A percentile compares a stretch with the other conserved stretches of the same genome.
These are phyloP conservation scores for Sterrhoptilus dennistouni DNA, from an alignment of 2,113 vertebrate genomes.

Conservation along the genomic window DNA sequence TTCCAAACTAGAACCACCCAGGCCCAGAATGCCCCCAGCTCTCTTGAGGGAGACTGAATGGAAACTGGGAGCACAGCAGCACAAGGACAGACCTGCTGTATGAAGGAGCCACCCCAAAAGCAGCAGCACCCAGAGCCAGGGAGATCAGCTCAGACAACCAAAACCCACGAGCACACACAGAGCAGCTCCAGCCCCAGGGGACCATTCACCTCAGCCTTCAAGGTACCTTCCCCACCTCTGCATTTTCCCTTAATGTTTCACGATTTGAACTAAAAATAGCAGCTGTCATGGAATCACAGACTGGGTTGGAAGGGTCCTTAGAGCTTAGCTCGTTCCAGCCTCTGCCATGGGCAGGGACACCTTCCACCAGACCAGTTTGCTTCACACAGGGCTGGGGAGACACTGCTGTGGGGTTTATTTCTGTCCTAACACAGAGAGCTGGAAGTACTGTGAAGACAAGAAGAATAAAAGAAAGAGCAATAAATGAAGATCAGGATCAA, in stretches of 20 bases:
- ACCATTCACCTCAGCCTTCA: background rate
- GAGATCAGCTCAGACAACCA: background rate
- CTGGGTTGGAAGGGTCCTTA: background rate
- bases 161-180: background rate
- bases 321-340: fast-evolving
- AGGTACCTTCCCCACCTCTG: background rate
- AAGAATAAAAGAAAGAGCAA: background rate
- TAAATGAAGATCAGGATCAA: background rate
- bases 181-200: background rate
- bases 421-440: background rate
- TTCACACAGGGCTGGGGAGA: background rate
- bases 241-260: background rate
- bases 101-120: background rate
- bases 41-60: background rate
- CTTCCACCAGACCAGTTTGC: fast-evolving
- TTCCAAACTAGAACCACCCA: background rate
- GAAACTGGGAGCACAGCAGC: fast-evolving
- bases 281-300: background rate
- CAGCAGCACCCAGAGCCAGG: background rate
- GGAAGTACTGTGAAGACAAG: background rate
- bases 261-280: background rate
- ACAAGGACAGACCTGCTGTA: background rate
- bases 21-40: background rate
- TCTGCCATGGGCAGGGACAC: background rate
- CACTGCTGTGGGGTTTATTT: background rate